Evolutionary conservation across 2,888 invertebrate genomes (phyloP).

Genomic region (Thyatira batis): DNA sequence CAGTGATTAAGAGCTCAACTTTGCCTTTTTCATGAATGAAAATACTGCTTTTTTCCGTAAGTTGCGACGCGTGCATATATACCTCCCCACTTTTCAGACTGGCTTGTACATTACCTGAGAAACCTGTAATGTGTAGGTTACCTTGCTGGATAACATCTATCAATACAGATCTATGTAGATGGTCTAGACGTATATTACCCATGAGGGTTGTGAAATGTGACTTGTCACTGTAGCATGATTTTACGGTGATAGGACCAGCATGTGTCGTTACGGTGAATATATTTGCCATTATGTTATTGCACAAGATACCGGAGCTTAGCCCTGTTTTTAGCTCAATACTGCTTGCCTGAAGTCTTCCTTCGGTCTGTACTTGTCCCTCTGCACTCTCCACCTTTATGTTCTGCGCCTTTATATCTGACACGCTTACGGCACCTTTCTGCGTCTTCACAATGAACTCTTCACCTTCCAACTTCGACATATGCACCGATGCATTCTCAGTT

Average conservation of each 20-base stretch:
- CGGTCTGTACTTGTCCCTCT: slow-evolving; percentile 60
- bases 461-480: slow-evolving; percentile 67
- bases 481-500: slow-evolving; percentile 70
- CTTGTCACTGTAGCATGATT: slow-evolving; percentile 75
- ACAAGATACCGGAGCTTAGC: slow-evolving; percentile 57
- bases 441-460: slow-evolving; percentile 74
- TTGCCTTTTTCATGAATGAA: slow-evolving; percentile 79
- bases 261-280: slow-evolving; percentile 63
- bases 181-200: slow-evolving; percentile 68
- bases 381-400: slow-evolving; percentile 66
- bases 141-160: slow-evolving; percentile 77
- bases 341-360: slow-evolving; percentile 65
- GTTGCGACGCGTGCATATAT: slow-evolving; percentile 69
- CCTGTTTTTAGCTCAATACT: slow-evolving; percentile 73
- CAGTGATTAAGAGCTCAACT: slow-evolving; percentile 69
- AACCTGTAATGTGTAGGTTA: slow-evolving; percentile 70
- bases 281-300: slow-evolving; percentile 74
- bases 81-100: slow-evolving; percentile 76
- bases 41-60: slow-evolving; percentile 73
- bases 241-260: slow-evolving; percentile 67
- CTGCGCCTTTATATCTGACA: slow-evolving; percentile 67
- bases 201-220: slow-evolving; percentile 75
- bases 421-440: slow-evolving; percentile 63
- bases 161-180: slow-evolving; percentile 65
- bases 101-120: slow-evolving; percentile 71